Evolutionary conservation across 2,888 invertebrate genomes (phyloP).

Genomic region (Polymixis flavicincta): DNA sequence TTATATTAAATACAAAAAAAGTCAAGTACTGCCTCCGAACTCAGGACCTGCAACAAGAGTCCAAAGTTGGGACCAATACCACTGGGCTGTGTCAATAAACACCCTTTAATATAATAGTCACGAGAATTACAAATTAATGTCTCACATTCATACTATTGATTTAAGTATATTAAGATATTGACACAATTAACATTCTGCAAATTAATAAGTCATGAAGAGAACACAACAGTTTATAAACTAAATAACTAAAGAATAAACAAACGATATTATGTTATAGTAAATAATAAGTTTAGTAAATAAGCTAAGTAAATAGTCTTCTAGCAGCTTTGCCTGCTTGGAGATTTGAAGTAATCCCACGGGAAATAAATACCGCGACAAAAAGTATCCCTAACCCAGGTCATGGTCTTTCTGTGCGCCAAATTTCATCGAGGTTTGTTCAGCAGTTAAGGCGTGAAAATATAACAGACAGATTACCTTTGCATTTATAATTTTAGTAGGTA

Average conservation of each 20-base stretch:
- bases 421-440: background rate
- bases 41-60: too few species aligned
- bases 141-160: background rate
- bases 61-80: too few species aligned
- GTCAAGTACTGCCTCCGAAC: too few species aligned
- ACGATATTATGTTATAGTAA: too few species aligned
- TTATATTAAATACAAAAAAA: too few species aligned
- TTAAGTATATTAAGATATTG: constrained; percentile 10
- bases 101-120: background rate
- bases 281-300: background rate
- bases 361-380: background rate
- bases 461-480: background rate
- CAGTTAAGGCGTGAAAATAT: background rate
- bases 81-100: background rate
- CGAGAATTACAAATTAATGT: background rate
- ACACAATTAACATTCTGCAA: constrained; percentile 16
- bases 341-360: too few species aligned
- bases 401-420: background rate
- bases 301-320: background rate
- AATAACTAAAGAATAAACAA: constrained; percentile 19
- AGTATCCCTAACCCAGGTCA: background rate
- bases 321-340: too few species aligned
- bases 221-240: constrained; percentile 6
- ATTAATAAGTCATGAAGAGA: constrained; percentile 30
- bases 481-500: background rate